Base-by-base conservation (phyloP, 2,888 invertebrate genomes). In the Ephialtes manifestator region DNA sequence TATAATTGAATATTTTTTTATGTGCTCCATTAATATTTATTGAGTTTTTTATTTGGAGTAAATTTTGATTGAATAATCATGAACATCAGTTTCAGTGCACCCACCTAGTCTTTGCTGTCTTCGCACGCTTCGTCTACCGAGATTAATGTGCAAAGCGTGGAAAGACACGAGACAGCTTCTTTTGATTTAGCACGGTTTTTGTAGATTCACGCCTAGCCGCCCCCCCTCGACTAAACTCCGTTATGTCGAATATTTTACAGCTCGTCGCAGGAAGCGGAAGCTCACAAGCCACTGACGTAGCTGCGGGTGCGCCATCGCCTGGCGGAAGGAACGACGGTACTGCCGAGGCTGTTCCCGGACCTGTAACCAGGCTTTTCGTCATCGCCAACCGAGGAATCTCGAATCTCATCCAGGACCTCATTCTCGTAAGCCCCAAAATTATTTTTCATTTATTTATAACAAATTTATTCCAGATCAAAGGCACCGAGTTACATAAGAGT, bases 371-470 rank as follows among this genome's bases (percentile, higher is more conserved):
- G 93, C 96, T 98, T 81, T 97, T 98, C 94, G 97, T 98, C 91
- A 96, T 98, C 92, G 98, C 97, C 91, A 98, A 98, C 94, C 96
- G 98, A 90, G 98, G 98, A 89, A 96, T 98, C 91, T 97, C 98
- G 91, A 98, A 98, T 94, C 96, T 98, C 90, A 96, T 98, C 90
- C 97, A 98, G 94, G 98, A 98, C 95, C 96, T 98, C 92, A 98
- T 98, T 94, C 96, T 98, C 94, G 97, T 98, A 94, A 95, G 95
- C 94, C 10, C 10, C 10, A 39, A 8, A 39, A 67, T 46, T 24
- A 15, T 68, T 68, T 48, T 39, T 11, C 4, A 20, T 46, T 46
- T 24, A 24, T 46, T 67, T 15, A 13, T 67, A 15, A 4, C 18
- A 43, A 46, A 39, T 10, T 43, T 67, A 8, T 28, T 58, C 4